phyloP scores from a whole-genome alignment of 2,888 invertebrate genomes.

The Lochmaea crataegi region DNA sequence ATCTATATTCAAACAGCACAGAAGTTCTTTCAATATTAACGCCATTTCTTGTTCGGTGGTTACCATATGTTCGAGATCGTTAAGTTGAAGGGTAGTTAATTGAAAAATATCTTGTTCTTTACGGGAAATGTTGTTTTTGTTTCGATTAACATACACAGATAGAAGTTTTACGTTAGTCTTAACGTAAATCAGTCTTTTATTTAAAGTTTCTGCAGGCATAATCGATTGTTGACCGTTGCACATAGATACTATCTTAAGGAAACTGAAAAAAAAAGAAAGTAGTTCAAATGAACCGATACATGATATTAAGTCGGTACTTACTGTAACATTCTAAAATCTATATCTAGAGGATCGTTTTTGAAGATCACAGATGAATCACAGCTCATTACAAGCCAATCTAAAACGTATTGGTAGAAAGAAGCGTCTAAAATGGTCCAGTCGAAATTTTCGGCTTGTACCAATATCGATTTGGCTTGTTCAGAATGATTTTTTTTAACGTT shows the following conservation, averaged over 20 bases:
- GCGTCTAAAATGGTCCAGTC: slow-evolving; percentile 76
- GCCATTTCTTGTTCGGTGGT: slow-evolving; percentile 65
- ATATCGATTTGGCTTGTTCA: slow-evolving; percentile 61
- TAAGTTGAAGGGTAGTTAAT: slow-evolving; percentile 67
- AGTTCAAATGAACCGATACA: too few species aligned
- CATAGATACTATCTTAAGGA: slow-evolving; percentile 72
- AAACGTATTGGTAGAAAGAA: slow-evolving; percentile 72
- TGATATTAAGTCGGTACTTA: slow-evolving; percentile 56
- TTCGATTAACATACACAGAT: slow-evolving; percentile 67
- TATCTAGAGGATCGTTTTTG: slow-evolving; percentile 67
- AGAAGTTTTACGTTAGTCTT: slow-evolving; percentile 72
- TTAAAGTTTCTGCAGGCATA: slow-evolving; percentile 63
- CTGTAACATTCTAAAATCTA: slow-evolving; percentile 72
- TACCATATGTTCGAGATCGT: slow-evolving; percentile 68
- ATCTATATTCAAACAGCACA: slow-evolving; percentile 62
- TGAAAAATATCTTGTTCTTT: slow-evolving; percentile 66
- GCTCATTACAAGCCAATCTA: slow-evolving; percentile 81
- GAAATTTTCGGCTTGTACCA: slow-evolving; percentile 72
- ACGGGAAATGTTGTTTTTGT: slow-evolving; percentile 67
- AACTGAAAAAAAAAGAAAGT: slow-evolving; percentile 61
- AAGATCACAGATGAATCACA: slow-evolving; percentile 78
- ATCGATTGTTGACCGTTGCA: slow-evolving; percentile 66
- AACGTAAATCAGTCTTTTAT: slow-evolving; percentile 72
- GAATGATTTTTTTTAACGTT: slow-evolving; percentile 72
- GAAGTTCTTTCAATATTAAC: slow-evolving; percentile 67